Evolutionary conservation across 2,797 vertebrate genomes (phyloP).

Genomic region (Parambassis ranga): DNA sequence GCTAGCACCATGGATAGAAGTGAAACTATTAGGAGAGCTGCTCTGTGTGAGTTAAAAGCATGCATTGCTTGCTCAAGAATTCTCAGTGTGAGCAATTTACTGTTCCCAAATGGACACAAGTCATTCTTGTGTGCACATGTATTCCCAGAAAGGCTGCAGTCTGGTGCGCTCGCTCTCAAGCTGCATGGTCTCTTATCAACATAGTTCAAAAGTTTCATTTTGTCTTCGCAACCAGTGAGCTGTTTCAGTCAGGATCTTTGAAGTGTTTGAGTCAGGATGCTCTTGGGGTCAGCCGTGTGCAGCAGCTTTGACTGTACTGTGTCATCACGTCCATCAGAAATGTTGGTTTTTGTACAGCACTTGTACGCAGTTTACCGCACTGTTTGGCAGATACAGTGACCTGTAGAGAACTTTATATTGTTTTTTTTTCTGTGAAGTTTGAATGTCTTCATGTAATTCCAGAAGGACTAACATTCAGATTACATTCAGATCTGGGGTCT

Average conservation of each 20-base stretch:
- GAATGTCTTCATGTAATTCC: too few species aligned
- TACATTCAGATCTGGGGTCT: too few species aligned
- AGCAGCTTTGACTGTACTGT: too few species aligned
- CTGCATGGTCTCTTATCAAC: background rate
- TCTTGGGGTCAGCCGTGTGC: background rate
- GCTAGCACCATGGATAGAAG: background rate
- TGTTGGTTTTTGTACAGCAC: too few species aligned
- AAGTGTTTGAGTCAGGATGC: background rate
- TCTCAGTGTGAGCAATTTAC: slow-evolving; percentile 17
- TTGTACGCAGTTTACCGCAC: too few species aligned
- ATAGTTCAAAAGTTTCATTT: background rate
- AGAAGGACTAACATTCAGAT: too few species aligned
- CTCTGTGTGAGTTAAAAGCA: background rate
- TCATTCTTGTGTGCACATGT: background rate
- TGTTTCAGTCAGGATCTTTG: background rate
- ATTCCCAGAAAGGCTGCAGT: background rate
- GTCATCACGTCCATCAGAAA: too few species aligned
- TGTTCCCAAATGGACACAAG: slow-evolving; percentile 10
- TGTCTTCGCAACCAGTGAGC: background rate
- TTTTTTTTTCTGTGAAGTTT: too few species aligned
- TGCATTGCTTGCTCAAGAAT: background rate
- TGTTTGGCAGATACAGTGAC: too few species aligned
- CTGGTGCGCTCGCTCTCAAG: background rate
- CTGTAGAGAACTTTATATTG: too few species aligned
- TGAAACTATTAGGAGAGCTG: background rate